Conservation (phyloP, 2,113 vertebrate species). For the Rhabdornis inornatus region DNA sequence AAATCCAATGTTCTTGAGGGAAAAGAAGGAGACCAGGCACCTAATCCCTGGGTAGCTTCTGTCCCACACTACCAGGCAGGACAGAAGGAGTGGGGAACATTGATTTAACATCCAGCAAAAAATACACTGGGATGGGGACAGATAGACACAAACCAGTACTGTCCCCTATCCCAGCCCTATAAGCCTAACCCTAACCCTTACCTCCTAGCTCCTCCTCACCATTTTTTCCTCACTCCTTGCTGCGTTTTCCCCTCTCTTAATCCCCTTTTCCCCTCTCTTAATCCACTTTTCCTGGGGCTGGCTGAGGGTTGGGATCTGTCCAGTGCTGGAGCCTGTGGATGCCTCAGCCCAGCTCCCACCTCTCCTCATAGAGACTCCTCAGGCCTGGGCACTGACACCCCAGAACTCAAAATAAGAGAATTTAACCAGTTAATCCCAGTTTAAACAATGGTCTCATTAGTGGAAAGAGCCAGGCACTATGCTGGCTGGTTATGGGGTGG, state of each 20-base stretch:
- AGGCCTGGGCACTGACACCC: not conserved
- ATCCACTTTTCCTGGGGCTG: rapidly evolving
- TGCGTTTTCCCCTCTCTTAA: not conserved
- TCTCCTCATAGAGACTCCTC: not conserved
- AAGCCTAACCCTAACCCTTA: not conserved
- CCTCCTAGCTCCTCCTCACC: rapidly evolving
- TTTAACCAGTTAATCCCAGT: not conserved
- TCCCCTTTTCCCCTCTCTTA: not conserved
- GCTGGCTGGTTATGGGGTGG: not conserved
- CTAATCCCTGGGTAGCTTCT: not conserved
- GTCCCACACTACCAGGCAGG: too few relatives aligned
- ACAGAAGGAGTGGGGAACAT: not conserved
- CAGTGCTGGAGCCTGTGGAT: not conserved
- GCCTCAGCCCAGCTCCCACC: not conserved
- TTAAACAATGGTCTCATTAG: not conserved
- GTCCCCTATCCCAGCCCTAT: not conserved
- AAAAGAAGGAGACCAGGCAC: not conserved
- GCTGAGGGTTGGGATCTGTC: not conserved
- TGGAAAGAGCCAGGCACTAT: rapidly evolving
- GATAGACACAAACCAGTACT: not conserved
- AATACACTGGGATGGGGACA: not conserved
- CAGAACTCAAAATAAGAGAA: rapidly evolving
- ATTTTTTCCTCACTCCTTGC: not conserved
- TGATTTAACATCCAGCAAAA: not conserved
- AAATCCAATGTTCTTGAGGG: not conserved